Percentiles rank a stretch among this genome's conserved stretches.
These are phyloP conservation scores for Caenorhabditis sp. DNA, from an alignment of 2,888 invertebrate genomes.

Conservation along the genomic window DNA sequence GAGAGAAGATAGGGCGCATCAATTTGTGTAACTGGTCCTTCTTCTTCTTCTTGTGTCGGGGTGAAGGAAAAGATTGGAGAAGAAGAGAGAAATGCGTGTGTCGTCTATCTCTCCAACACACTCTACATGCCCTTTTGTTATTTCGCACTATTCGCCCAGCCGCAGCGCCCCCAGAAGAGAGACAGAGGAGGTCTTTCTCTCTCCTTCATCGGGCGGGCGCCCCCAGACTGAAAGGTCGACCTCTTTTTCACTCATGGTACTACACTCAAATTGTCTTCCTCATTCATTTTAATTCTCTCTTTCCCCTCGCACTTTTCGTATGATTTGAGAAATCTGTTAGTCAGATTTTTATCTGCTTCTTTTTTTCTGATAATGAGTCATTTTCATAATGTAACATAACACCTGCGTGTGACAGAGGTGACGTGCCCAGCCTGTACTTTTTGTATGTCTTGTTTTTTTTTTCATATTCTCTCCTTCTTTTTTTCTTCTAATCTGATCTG, in stretches of 20 bases:
- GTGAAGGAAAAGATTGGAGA: conserved; percentile 26
- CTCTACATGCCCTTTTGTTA: conserved; percentile 65
- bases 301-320: conserved; percentile 1
- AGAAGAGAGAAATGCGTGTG: conserved; percentile 11
- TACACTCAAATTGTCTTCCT: conserved; percentile 34
- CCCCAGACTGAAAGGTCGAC: conserved; percentile 48
- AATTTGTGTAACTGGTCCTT: conserved; percentile 57
- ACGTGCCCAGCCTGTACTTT: conserved; percentile 42
- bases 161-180: conserved; percentile 23
- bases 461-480: background rate
- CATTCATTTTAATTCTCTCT: background rate
- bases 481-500: conserved; percentile 32
- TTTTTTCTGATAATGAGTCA: conserved; percentile 23
- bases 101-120: conserved; percentile 56
- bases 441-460: conserved; percentile 32
- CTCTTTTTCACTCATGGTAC: conserved; percentile 27
- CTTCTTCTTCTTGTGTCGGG: conserved; percentile 20
- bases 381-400: conserved; percentile 25
- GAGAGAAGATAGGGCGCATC: conserved; percentile 34
- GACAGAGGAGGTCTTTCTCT: conserved; percentile 4
- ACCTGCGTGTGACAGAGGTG: conserved; percentile 34
- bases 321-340: conserved; percentile 18
- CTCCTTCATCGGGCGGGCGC: conserved; percentile 30
- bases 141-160: conserved; percentile 38
- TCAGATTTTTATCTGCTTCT: conserved; percentile 6